Conservation (phyloP, 2,888 invertebrate species). For the Dermolepida albohirtum region DNA sequence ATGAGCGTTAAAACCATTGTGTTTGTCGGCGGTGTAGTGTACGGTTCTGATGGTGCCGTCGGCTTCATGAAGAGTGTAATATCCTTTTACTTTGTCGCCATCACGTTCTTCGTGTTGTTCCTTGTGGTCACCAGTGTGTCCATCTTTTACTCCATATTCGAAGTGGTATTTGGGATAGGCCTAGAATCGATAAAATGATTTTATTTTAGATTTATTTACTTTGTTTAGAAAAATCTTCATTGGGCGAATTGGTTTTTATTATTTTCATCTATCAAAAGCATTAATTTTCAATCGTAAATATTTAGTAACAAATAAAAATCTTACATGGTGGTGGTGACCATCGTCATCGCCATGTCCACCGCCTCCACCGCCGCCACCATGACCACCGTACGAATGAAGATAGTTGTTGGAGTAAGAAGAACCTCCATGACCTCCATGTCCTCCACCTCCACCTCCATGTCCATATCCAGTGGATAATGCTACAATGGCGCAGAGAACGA, state of each 20-base stretch:
- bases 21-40: conserved; percentile 58
- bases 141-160: conserved; percentile 61
- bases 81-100: conserved; percentile 60
- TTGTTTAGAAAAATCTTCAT: background rate
- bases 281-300: too few species aligned
- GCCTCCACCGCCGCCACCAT: conserved; percentile 30
- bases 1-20: conserved; percentile 59
- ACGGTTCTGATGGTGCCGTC: conserved; percentile 62
- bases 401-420: conserved; percentile 31
- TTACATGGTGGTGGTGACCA: conserved; percentile 45
- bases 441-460: conserved; percentile 41
- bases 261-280: conserved; percentile 17
- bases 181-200: conserved; percentile 19
- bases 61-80: conserved; percentile 60
- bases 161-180: conserved; percentile 56
- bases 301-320: background rate
- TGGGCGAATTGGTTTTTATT: background rate
- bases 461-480: conserved; percentile 39
- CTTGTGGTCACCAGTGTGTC: conserved; percentile 61
- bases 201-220: conserved; percentile 1
- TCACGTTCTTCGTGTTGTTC: conserved; percentile 60
- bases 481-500: conserved; percentile 39
- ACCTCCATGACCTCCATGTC: conserved; percentile 38
- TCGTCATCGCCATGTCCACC: conserved; percentile 34
- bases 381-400: conserved; percentile 35